phyloP scores from a whole-genome alignment of 1,140 invertebrate species.

The Gerris buenoi region DNA sequence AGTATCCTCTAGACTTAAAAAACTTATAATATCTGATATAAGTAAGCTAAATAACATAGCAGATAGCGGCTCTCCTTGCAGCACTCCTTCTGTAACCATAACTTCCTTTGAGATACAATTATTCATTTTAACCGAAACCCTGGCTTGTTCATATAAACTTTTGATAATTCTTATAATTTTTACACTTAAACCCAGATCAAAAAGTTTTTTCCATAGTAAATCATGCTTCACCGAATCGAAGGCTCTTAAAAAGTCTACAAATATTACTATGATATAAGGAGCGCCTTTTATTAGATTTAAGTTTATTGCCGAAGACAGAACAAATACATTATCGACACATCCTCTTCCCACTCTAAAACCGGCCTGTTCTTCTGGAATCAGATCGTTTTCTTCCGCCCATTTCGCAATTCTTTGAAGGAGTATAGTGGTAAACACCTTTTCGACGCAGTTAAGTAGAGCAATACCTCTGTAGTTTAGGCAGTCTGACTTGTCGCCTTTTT shows the following conservation, averaged over 20 bases:
- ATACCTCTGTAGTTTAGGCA: constrained; percentile 22
- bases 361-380: constrained; percentile 19
- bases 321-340: constrained; percentile 17
- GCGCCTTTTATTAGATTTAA: background rate
- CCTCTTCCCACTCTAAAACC: constrained; percentile 19
- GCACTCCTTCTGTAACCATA: background rate
- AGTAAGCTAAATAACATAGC: background rate
- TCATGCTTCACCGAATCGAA: background rate
- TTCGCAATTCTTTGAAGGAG: constrained; percentile 14
- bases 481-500: constrained; percentile 14
- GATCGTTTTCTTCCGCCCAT: constrained; percentile 16
- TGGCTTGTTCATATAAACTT: background rate
- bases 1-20: background rate
- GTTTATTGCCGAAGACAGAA: constrained; percentile 5
- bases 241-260: background rate
- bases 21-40: background rate
- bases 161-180: background rate
- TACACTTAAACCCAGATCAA: background rate
- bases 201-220: background rate
- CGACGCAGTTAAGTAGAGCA: constrained; percentile 17
- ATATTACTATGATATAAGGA: background rate
- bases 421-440: constrained; percentile 20
- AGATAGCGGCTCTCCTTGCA: background rate
- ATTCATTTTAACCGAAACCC: background rate
- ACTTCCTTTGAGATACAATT: background rate